These are phyloP conservation scores for Thumatha senex DNA, from an alignment of 2,888 invertebrate species.

Conservation along the genomic window DNA sequence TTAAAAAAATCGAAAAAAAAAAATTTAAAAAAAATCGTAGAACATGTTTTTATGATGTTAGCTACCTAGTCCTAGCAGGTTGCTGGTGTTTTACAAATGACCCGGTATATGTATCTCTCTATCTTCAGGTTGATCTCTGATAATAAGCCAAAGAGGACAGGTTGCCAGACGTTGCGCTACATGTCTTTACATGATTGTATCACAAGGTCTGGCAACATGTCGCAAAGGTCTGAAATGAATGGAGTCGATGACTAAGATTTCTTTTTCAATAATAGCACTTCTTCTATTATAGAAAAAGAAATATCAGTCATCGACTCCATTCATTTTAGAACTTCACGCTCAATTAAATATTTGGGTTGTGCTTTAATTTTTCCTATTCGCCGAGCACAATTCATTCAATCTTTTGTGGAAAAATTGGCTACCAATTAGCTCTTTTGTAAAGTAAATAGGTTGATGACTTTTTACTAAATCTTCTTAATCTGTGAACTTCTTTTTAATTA, in stretches of 20 bases:
- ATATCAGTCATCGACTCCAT: constrained; percentile 27
- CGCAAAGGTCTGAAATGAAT: constrained; percentile 36
- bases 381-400: constrained; percentile 19
- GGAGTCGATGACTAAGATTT: constrained; percentile 23
- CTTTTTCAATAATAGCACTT: background rate
- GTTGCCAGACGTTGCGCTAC: no score
- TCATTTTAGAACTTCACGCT: constrained; percentile 38
- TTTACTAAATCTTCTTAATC: background rate
- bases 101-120: no score
- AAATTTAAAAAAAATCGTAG: no score
- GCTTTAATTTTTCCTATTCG: constrained; percentile 42
- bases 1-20: no score
- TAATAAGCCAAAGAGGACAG: no score
- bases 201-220: no score
- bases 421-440: background rate
- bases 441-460: background rate
- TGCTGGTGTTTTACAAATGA: no score
- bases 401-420: constrained; percentile 19
- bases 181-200: no score
- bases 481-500: background rate
- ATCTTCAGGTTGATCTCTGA: no score
- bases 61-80: no score
- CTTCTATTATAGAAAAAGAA: background rate
- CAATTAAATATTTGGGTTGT: constrained; percentile 46
- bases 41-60: no score